Evolutionary conservation across 1,140 invertebrate species (phyloP).

Genomic region (Zaprionus inermis): DNA sequence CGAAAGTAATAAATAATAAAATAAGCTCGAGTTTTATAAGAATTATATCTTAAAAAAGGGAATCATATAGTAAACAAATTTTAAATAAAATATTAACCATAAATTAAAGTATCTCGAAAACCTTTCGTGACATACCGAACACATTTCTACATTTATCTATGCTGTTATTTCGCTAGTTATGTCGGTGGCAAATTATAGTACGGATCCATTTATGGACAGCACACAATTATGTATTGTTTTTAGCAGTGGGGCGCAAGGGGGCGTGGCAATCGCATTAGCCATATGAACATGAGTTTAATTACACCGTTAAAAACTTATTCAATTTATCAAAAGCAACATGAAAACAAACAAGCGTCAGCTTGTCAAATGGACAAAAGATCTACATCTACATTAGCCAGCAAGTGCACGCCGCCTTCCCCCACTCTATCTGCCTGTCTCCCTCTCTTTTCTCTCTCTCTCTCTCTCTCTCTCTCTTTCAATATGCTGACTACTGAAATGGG

Average conservation of each 20-base stretch:
- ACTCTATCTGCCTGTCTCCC: neutral
- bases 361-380: constrained; percentile 57
- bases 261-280: constrained; percentile 59
- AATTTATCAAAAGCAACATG: constrained; percentile 63
- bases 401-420: constrained; percentile 14
- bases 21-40: neutral
- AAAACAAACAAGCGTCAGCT: constrained; percentile 63
- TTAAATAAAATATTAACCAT: no score
- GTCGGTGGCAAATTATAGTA: constrained; percentile 17
- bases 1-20: neutral
- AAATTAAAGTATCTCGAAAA: no score
- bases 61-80: neutral
- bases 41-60: neutral
- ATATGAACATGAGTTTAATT: constrained; percentile 71
- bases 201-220: neutral
- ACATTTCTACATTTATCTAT: neutral
- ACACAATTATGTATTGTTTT: constrained; percentile 8
- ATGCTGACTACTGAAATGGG: neutral
- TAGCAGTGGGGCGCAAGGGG: constrained; percentile 24
- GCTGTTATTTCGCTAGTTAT: neutral
- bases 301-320: constrained; percentile 63
- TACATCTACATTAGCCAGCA: constrained; percentile 46
- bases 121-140: constrained; percentile 9
- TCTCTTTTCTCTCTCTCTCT: neutral
- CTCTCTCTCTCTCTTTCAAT: neutral